phyloP scores from a whole-genome alignment of 2,888 invertebrate species.

The Anagyrus pseudococci region DNA sequence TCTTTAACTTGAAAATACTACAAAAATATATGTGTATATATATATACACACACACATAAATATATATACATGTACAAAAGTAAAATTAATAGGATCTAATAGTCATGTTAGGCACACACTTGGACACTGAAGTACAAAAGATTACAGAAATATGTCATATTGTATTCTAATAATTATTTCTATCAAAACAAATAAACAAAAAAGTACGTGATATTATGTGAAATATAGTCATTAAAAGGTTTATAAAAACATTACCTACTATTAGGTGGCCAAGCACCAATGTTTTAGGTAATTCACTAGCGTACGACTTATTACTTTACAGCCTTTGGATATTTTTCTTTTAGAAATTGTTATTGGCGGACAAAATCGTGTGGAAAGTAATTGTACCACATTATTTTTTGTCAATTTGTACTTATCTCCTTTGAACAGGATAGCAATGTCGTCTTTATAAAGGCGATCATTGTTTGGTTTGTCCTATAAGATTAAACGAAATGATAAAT shows the following conservation, averaged over 20 bases:
- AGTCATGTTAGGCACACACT: no score
- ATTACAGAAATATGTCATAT: no score
- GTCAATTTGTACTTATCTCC: slow-evolving; percentile 9
- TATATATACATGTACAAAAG: slow-evolving; percentile 3
- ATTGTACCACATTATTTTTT: slow-evolving; percentile 34
- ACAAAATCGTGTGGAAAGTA: slow-evolving; percentile 45
- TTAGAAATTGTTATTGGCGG: slow-evolving; percentile 44
- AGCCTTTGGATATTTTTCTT: slow-evolving; percentile 38
- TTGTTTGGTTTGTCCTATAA: slow-evolving; percentile 33
- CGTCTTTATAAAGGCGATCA: slow-evolving; percentile 18
- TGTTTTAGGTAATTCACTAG: slow-evolving; percentile 46
- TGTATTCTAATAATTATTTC: no score
- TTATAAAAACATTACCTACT: slow-evolving; percentile 13
- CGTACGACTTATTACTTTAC: slow-evolving; percentile 42
- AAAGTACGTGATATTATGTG: no score
- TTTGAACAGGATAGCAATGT: neutral
- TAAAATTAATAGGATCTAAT: no score
- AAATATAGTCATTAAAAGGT: no score
- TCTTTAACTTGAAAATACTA: no score
- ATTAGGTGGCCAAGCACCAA: slow-evolving; percentile 12
- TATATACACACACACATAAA: neutral
- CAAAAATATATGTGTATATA: no score
- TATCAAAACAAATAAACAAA: no score
- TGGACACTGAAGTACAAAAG: no score
- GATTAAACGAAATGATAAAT: slow-evolving; percentile 7